Conservation (phyloP, 2,888 invertebrate genomes). For the Meta bourneti region DNA sequence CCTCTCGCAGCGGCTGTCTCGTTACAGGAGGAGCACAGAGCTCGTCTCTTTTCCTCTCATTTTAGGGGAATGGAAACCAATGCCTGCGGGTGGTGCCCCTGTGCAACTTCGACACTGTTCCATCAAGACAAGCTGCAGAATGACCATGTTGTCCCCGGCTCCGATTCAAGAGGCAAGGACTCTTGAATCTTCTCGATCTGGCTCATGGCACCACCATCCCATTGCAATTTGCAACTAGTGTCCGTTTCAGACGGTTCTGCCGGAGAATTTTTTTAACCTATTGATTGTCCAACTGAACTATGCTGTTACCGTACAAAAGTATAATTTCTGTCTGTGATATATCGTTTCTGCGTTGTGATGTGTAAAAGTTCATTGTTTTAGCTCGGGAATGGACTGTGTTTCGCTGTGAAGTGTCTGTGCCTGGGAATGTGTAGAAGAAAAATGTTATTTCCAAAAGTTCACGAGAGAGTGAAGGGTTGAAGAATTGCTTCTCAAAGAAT, state of each 20-base stretch:
- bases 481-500: neutral
- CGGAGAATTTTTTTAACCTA: slow-evolving; percentile 35
- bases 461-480: neutral
- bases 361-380: neutral
- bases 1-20: slow-evolving; percentile 24
- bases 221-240: slow-evolving; percentile 57
- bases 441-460: too few species aligned
- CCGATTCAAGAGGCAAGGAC: slow-evolving; percentile 1
- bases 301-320: slow-evolving; percentile 32
- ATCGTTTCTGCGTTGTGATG: slow-evolving; percentile 14
- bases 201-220: neutral
- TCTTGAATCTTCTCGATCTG: slow-evolving; percentile 11
- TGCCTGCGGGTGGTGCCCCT: slow-evolving; percentile 15
- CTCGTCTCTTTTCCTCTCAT: slow-evolving; percentile 36
- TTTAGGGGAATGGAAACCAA: slow-evolving; percentile 55
- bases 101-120: slow-evolving; percentile 5
- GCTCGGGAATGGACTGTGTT: neutral
- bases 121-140: slow-evolving; percentile 7
- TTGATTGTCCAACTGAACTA: slow-evolving; percentile 22
- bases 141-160: slow-evolving; percentile 23
- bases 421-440: too few species aligned
- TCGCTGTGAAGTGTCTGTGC: neutral
- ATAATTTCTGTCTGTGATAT: slow-evolving; percentile 59
- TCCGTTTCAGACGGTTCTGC: slow-evolving; percentile 26
- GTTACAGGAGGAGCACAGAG: slow-evolving; percentile 44